A percentile compares a stretch with the other conserved stretches of the same genome.
Conservation (phyloP, 1,140 invertebrate species). For the Diorhabda carinulata region DNA sequence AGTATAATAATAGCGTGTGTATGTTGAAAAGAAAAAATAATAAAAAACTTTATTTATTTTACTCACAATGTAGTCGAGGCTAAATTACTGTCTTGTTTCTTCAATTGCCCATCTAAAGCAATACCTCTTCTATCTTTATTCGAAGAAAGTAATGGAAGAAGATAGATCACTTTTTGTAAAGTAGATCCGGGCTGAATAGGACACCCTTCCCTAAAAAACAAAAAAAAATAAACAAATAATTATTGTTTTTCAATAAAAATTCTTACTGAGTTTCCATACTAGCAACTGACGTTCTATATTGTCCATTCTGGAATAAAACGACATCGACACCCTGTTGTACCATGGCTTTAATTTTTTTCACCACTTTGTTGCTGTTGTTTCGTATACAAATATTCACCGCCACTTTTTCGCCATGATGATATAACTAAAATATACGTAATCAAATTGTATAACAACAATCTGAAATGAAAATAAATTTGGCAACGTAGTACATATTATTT, state of each 20-base stretch:
- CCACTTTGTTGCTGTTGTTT: constrained; percentile 97
- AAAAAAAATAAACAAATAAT: not conserved
- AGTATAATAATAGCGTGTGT: too few species aligned
- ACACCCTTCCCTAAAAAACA: constrained; percentile 75
- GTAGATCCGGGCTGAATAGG: constrained; percentile 91
- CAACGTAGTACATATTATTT: too few species aligned
- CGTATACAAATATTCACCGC: constrained; percentile 90
- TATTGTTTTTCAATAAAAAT: constrained; percentile 9
- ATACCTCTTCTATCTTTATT: constrained; percentile 90
- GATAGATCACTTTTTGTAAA: constrained; percentile 86
- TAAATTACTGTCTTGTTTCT: constrained; percentile 82
- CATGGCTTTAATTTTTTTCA: constrained; percentile 94
- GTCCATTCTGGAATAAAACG: constrained; percentile 97
- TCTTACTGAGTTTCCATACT: constrained; percentile 87
- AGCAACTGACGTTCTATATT: constrained; percentile 92
- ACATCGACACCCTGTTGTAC: constrained; percentile 96
- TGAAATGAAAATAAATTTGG: too few species aligned
- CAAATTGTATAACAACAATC: too few species aligned
- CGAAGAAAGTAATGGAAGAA: constrained; percentile 72
- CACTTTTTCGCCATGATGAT: constrained; percentile 93
- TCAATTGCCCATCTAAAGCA: constrained; percentile 91
- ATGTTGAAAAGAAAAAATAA: not conserved
- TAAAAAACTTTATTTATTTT: not conserved
- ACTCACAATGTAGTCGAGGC: constrained; percentile 95
- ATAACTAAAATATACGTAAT: constrained; percentile 62